Conservation (phyloP, 2,113 vertebrate species). For the Epinephelus lanceolatus region DNA sequence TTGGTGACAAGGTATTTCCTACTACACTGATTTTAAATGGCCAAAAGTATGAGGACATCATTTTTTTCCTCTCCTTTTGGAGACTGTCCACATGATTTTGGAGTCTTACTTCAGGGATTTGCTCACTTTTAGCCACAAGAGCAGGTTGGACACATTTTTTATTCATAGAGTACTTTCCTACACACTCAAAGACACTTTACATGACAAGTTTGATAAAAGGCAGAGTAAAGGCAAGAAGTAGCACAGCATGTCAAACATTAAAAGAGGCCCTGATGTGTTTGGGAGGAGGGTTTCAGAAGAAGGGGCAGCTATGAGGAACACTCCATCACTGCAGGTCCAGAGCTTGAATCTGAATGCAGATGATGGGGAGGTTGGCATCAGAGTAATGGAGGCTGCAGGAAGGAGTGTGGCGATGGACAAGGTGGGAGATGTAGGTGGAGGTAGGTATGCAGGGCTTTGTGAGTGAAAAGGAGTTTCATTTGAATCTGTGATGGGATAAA, state of each 20-base stretch:
- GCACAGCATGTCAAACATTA: neutral
- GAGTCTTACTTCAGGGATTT: conserved; percentile 9
- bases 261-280: neutral
- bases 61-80: neutral
- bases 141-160: neutral
- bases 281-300: neutral
- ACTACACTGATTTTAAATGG: neutral
- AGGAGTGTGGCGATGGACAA: neutral
- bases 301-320: neutral
- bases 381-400: neutral
- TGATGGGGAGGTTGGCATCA: neutral
- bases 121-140: neutral
- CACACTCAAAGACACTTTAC: neutral
- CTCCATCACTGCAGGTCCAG: neutral
- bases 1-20: conserved; percentile 4
- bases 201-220: neutral
- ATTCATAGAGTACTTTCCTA: neutral
- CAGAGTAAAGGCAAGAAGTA: neutral
- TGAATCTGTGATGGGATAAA: conserved; percentile 13
- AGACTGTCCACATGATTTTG: conserved; percentile 3
- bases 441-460: conserved; percentile 27
- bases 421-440: conserved; percentile 2
- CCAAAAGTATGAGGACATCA: neutral
- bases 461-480: conserved; percentile 25
- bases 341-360: neutral